Percentiles rank a stretch among this genome's conserved stretches.
Evolutionary conservation across 2,888 invertebrate species (phyloP).

Genomic region (Phortica okadai): DNA sequence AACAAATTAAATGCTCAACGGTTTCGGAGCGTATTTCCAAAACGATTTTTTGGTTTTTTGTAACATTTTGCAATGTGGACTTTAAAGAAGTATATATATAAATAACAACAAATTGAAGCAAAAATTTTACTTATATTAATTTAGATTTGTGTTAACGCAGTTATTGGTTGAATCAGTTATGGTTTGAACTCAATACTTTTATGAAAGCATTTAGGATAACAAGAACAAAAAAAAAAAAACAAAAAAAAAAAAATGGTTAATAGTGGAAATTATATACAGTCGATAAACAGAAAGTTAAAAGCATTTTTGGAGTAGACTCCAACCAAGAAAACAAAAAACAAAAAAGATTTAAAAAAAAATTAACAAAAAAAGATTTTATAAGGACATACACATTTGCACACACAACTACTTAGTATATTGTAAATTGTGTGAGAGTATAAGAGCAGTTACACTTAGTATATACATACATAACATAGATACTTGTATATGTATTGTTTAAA

Average conservation of each 20-base stretch:
- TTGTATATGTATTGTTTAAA: conserved; percentile 50
- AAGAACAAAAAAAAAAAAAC: conserved; percentile 28
- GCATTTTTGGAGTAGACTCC: conserved; percentile 67
- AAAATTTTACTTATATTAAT: background rate
- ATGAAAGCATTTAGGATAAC: conserved; percentile 31
- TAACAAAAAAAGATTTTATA: background rate
- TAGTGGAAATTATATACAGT: conserved; percentile 16
- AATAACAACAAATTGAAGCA: background rate
- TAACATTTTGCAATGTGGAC: conserved; percentile 19
- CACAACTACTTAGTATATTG: background rate
- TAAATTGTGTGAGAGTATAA: conserved; percentile 20
- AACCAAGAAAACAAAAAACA: conserved; percentile 50
- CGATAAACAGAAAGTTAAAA: conserved; percentile 54
- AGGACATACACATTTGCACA: conserved; percentile 15
- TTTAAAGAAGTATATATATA: background rate
- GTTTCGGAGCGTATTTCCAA: conserved; percentile 76
- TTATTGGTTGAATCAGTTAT: conserved; percentile 3
- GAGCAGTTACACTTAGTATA: conserved; percentile 12
- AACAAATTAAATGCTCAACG: conserved; percentile 74
- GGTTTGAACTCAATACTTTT: background rate
- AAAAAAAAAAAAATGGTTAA: conserved; percentile 7
- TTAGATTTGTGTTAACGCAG: background rate
- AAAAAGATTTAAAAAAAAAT: conserved; percentile 26
- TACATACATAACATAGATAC: conserved; percentile 43
- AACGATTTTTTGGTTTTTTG: conserved; percentile 34